Base-by-base conservation (phyloP, 1,140 invertebrate species). In the Lucilia cuprina region DNA sequence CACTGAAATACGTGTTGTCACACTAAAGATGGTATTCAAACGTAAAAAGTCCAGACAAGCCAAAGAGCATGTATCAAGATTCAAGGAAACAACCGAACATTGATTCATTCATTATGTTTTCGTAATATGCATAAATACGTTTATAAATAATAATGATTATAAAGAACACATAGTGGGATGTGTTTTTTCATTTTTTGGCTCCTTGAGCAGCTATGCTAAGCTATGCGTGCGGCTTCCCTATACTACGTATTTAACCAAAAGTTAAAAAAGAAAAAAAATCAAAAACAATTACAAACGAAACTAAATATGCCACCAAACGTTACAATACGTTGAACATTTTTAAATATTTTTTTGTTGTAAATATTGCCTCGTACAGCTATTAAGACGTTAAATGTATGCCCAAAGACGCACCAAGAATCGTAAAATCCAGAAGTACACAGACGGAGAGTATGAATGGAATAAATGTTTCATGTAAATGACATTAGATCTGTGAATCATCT, bases 331-430 rank as follows among this genome's bases (percentile, higher is more conserved):
- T 19, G 17, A 19, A 41, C 5, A 41, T 30, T 30, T 30, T 30
- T 30, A 41, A 41, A 41, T 10, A 21, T 70, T 47, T 74, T 83
- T 75, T n/a, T n/a, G n/a, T n/a, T 74, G 70, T 78, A 77, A 77
- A 80, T 65, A 80, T 80, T 55, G 83, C 55, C 77, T 49, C 83
- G 83, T 35, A 80, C 34, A 84, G 21, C 41, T 21, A 84, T 84
- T 84, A 84, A 84, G 83, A 80, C 65, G 75, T 84, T 84, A 84
- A 84, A 78, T 34, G 25, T 84, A 84, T 84, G 83, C 83, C 55
- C 55, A 77, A 65, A 84, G 50, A 35, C 83, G 65, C 47, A 70
- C 10, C 75, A 41, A 41, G 75, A 84, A 84, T 10, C 35, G 47
- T 47, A 78, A 77, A 77, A 41, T 35, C 30, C 34, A 60, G 55